phyloP scores from a whole-genome alignment of 2,113 vertebrate genomes.

The Lasiurus cinereus region DNA sequence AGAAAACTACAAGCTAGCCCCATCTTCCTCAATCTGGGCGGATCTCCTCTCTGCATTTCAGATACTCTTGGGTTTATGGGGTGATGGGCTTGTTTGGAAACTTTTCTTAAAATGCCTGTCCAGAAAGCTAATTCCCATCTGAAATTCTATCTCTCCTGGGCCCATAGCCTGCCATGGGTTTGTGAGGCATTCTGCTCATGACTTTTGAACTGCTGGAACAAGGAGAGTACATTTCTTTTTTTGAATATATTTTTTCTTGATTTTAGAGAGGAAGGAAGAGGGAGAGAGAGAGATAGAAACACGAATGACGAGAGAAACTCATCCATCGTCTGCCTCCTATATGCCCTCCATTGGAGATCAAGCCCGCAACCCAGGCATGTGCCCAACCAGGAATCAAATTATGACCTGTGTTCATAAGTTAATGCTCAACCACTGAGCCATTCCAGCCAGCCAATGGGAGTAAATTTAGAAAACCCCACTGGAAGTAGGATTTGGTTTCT shows the following conservation, averaged over 20 bases:
- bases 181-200: conserved; percentile 12
- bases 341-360: too few species aligned
- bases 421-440: too few species aligned
- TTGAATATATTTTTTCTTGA: too few species aligned
- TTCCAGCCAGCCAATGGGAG: not conserved
- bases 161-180: not conserved
- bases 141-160: not conserved
- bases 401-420: too few species aligned
- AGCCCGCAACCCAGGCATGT: too few species aligned
- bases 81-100: conserved; percentile 4
- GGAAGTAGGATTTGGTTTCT: conserved; percentile 23
- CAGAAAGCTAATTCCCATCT: conserved; percentile 25
- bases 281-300: too few species aligned
- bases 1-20: not conserved
- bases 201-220: conserved; percentile 53
- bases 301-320: too few species aligned
- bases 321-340: too few species aligned
- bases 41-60: conserved; percentile 4
- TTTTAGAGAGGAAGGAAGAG: too few species aligned
- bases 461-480: not conserved
- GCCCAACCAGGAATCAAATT: too few species aligned
- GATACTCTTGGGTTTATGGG: not conserved
- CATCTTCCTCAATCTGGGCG: not conserved
- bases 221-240: not conserved
- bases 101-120: conserved; percentile 18